phyloP scores from a whole-genome alignment of 2,888 invertebrate genomes.

The Polyommatus iphigenia region DNA sequence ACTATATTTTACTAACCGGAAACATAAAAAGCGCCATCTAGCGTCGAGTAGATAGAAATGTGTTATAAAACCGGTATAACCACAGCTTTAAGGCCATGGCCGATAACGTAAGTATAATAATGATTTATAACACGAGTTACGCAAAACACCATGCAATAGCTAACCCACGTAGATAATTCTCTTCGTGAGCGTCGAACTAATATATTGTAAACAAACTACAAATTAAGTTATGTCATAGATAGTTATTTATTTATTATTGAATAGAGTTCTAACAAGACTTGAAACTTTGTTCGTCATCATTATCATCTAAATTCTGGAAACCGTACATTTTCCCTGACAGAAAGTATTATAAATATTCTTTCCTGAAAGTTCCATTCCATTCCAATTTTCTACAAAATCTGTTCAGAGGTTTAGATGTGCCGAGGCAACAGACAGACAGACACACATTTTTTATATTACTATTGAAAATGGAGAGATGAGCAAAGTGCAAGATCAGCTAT shows the following conservation, averaged over 20 bases:
- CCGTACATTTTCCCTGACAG: too few species aligned
- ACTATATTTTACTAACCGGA: not conserved
- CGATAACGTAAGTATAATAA: conserved; percentile 13
- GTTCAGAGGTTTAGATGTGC: too few species aligned
- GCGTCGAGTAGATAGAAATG: not conserved
- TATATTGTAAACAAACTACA: not conserved
- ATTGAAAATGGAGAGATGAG: too few species aligned
- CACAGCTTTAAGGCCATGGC: not conserved
- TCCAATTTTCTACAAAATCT: too few species aligned
- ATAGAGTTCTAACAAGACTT: too few species aligned
- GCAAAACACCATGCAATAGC: conserved; percentile 6
- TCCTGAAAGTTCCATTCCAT: too few species aligned
- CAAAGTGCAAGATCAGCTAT: too few species aligned
- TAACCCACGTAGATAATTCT: not conserved
- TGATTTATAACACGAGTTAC: conserved; percentile 14
- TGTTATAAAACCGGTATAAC: not conserved
- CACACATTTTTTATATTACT: too few species aligned
- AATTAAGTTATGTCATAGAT: not conserved
- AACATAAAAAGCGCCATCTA: not conserved
- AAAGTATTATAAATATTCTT: too few species aligned
- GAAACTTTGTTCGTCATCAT: too few species aligned
- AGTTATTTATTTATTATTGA: not conserved
- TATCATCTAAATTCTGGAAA: too few species aligned
- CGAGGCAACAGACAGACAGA: too few species aligned
- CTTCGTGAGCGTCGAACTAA: not conserved